Evolutionary conservation across 2,113 vertebrate species (phyloP).

Genomic region (Dinomys branickii): DNA sequence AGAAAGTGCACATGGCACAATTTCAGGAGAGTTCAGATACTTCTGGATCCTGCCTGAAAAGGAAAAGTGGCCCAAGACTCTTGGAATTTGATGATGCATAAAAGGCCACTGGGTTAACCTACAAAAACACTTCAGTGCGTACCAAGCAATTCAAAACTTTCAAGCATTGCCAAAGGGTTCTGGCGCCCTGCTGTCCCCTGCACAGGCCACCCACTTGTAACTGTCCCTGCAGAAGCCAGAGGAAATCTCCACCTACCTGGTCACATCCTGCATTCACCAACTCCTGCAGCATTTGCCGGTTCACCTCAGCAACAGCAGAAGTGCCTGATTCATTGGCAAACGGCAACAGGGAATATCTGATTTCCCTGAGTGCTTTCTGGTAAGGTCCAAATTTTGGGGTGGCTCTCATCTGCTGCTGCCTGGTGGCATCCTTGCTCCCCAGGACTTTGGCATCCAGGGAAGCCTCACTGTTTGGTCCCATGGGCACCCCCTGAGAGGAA

Average conservation of each 20-base stretch:
- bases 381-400: constrained; percentile 97
- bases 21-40: not conserved
- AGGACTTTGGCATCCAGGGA: constrained; percentile 90
- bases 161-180: not conserved
- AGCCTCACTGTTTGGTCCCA: constrained; percentile 87
- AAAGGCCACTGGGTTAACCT: not conserved
- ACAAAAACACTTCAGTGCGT: not conserved
- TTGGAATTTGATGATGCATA: not conserved
- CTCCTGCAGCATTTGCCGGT: constrained; percentile 98
- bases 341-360: constrained; percentile 97
- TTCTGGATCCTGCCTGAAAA: not conserved
- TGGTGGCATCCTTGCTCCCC: constrained; percentile 90
- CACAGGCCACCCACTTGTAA: not conserved
- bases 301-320: constrained; percentile 91
- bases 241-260: constrained; percentile 89
- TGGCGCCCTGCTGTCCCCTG: not conserved
- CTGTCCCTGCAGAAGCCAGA: fast-evolving
- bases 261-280: constrained; percentile 97
- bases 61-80: not conserved
- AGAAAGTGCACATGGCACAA: not conserved
- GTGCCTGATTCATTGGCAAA: constrained; percentile 95
- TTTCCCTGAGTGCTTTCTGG: constrained; percentile 97
- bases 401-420: constrained; percentile 93
- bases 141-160: not conserved
- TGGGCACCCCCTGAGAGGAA: constrained; percentile 90